phyloP scores from a whole-genome alignment of 2,797 vertebrate genomes.

The Picus viridis region DNA sequence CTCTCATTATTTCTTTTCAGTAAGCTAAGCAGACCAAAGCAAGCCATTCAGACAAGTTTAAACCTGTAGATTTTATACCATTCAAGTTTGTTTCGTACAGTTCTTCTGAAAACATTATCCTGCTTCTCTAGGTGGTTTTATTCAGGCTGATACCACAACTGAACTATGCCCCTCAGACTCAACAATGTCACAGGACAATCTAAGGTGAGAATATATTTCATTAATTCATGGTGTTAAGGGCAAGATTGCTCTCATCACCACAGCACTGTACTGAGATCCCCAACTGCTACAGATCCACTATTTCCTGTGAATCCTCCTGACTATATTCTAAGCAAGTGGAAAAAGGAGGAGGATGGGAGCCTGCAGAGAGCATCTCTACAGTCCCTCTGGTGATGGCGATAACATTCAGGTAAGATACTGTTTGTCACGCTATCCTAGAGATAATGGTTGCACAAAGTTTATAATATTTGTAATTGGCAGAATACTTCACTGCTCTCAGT shows the following conservation, averaged over 20 bases:
- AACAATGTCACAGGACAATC: background rate
- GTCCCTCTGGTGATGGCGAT: background rate
- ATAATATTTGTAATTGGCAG: background rate
- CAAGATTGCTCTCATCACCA: background rate
- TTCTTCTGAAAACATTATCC: background rate
- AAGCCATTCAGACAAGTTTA: background rate
- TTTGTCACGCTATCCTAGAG: background rate
- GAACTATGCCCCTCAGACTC: background rate
- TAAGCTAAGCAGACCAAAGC: background rate
- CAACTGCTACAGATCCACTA: background rate
- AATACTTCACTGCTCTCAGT: background rate
- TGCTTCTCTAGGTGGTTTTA: background rate
- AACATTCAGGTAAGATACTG: fast-evolving
- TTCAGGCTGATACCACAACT: background rate
- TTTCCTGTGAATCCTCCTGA: background rate
- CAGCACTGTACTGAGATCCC: background rate
- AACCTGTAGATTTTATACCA: background rate
- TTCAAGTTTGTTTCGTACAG: background rate
- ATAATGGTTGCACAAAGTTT: background rate
- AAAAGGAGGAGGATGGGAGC: background rate
- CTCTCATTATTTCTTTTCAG: background rate
- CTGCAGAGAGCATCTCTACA: background rate
- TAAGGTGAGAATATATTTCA: background rate
- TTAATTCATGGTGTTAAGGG: background rate
- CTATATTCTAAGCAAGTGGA: background rate